Base-by-base conservation (phyloP, 1,140 invertebrate genomes). In the Dryas iulia region DNA sequence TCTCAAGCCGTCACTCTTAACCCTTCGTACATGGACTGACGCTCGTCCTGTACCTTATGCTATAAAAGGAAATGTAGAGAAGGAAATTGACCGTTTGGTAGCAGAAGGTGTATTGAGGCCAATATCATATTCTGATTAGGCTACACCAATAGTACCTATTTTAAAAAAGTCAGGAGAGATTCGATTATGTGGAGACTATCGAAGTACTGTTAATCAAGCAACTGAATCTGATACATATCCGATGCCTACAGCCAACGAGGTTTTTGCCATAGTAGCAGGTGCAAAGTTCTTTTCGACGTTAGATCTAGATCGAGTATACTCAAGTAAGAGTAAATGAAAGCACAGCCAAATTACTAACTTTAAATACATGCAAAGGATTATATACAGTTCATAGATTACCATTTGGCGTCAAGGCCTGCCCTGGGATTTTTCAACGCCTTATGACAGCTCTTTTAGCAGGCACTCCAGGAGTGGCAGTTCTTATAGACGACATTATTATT, bases 311-410 rank as follows among this genome's bases (percentile, higher is more conserved):
- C 52, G 81, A 35, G 86, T 84, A 85, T 39, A 78, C 76, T 52
- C 86, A 89, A 65, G 69, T 90, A n/a, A 30, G 33, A 1, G 80
- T 89, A 0, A 73, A 79, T 62, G 79, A 89, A 1, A 53, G 69
- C 7, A 76, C 83, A 8, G 53, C 77, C 14, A 73, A 78, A 69
- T n/a, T 76, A 2, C 39, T 84, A 6, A 81, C 79, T 0, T 69
- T 86, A 28, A 83, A 81, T 56, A 86, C 82, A 6, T 89, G 86
- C 21, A 82, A 81, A 58, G 92, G 93, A 7, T 60, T 93, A n/a
- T 93, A 85, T 73, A 69, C 76, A 6, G 89, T 92, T n/a, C 90
- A 89, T 28, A 60, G 92, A 5, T 65, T 94, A 67, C 83, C 85
- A 10, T 93, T 92, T 77, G 92, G 93, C 2, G 81, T 93, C 4